phyloP scores from a whole-genome alignment of 1,140 invertebrate genomes.

The Coboldia fuscipes region DNA sequence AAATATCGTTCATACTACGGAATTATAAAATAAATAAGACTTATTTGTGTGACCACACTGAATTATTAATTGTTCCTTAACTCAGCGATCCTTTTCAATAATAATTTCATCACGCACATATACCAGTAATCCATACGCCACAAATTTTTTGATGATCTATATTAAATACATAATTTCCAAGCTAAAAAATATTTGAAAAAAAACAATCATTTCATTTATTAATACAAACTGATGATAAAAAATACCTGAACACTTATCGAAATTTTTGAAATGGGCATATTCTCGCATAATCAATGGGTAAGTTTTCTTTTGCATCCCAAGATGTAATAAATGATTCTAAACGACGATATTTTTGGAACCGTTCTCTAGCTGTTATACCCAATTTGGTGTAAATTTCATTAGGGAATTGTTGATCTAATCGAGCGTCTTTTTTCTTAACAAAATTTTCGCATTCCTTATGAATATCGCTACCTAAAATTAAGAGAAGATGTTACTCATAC shows the following conservation, averaged over 20 bases:
- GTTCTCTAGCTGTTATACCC: constrained; percentile 50
- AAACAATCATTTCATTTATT: background rate
- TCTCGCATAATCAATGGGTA: constrained; percentile 78
- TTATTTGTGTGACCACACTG: constrained; percentile 64
- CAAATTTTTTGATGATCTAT: constrained; percentile 59
- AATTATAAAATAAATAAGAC: constrained; percentile 21
- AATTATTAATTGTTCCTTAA: constrained; percentile 81
- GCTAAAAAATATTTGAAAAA: constrained; percentile 24
- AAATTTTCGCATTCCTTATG: constrained; percentile 49
- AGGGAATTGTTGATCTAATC: constrained; percentile 73
- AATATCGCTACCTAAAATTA: constrained; percentile 38
- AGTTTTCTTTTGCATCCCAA: constrained; percentile 94
- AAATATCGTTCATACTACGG: constrained; percentile 88
- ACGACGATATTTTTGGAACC: constrained; percentile 90
- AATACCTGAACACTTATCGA: too few relatives aligned
- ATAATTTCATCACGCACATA: constrained; percentile 86
- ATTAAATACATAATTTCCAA: constrained; percentile 78
- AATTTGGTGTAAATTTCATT: constrained; percentile 95
- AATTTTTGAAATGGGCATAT: constrained; percentile 96
- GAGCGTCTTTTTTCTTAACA: constrained; percentile 52
- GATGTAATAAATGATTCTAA: constrained; percentile 86
- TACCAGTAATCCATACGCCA: constrained; percentile 51
- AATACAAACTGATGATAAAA: too few relatives aligned
- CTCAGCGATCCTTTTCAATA: constrained; percentile 49
- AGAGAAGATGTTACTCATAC: too few relatives aligned